Evolutionary conservation across 1,140 invertebrate species (phyloP).

Genomic region (Rhagoletis zephyria): DNA sequence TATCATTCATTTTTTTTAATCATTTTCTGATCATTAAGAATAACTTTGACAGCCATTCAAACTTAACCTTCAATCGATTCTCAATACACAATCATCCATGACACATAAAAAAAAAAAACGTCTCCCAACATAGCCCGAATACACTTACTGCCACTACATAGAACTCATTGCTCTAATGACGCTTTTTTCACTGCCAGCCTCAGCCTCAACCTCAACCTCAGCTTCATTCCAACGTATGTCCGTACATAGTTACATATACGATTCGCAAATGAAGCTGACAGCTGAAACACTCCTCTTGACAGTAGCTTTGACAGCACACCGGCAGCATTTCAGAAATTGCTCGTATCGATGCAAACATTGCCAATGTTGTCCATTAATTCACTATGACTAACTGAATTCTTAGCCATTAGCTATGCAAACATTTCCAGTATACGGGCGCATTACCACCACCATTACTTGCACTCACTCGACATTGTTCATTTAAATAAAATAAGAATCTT

Average conservation of each 20-base stretch:
- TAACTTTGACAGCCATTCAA: not conserved
- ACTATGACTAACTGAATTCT: conserved; percentile 25
- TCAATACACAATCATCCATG: not conserved
- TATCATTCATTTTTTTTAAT: not conserved
- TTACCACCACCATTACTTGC: not conserved
- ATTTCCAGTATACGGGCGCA: not conserved
- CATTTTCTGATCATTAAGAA: not conserved
- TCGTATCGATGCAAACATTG: not conserved
- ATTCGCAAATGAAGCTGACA: conserved; percentile 24
- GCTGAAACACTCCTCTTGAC: conserved; percentile 27
- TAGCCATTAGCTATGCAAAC: not conserved
- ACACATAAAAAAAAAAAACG: no score
- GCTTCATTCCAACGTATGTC: no score
- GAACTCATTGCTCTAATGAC: not conserved
- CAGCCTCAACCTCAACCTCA: not conserved
- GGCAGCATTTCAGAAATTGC: conserved; percentile 33
- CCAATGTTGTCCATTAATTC: conserved; percentile 17
- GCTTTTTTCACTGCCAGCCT: not conserved
- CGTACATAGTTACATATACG: not conserved
- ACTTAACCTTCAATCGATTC: not conserved
- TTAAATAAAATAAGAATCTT: not conserved
- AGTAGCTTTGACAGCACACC: conserved; percentile 17
- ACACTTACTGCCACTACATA: not conserved
- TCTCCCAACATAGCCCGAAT: no score
- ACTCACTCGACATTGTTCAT: not conserved